A percentile compares a stretch with the other conserved stretches of the same genome.
These are phyloP conservation scores for Poecilia picta DNA, from an alignment of 2,797 vertebrate species.

Conservation along the genomic window DNA sequence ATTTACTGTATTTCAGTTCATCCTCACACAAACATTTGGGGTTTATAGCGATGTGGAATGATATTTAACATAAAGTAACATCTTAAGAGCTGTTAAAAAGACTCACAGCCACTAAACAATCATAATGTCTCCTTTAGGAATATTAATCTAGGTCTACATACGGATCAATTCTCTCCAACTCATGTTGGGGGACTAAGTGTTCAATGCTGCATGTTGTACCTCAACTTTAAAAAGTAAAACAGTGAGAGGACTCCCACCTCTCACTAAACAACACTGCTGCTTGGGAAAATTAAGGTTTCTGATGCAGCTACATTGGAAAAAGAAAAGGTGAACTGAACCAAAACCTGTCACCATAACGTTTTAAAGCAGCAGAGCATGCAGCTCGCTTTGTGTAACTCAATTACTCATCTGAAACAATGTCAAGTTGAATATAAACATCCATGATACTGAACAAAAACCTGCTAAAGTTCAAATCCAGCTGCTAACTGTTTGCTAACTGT, in stretches of 20 bases:
- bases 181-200: not conserved
- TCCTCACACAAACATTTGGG: conserved; percentile 6
- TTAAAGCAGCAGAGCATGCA: not conserved
- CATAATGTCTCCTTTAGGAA: not conserved
- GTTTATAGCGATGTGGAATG: conserved; percentile 12
- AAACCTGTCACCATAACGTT: not conserved
- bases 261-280: not conserved
- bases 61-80: conserved; percentile 8
- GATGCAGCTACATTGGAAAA: not conserved
- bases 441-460: not conserved
- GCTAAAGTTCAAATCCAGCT: not conserved
- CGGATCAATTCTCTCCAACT: not conserved
- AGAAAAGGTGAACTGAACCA: not conserved
- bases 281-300: not conserved
- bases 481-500: too few species aligned
- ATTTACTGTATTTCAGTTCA: conserved; percentile 18
- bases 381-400: not conserved
- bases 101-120: not conserved
- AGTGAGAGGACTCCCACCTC: not conserved
- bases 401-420: not conserved
- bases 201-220: not conserved
- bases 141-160: not conserved
- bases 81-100: not conserved
- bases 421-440: not conserved
- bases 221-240: not conserved